Evolutionary conservation across 2,888 invertebrate genomes (phyloP), one percentile per base, ranked within the genome.

Genomic region (Phaedon cochleariae): DNA sequence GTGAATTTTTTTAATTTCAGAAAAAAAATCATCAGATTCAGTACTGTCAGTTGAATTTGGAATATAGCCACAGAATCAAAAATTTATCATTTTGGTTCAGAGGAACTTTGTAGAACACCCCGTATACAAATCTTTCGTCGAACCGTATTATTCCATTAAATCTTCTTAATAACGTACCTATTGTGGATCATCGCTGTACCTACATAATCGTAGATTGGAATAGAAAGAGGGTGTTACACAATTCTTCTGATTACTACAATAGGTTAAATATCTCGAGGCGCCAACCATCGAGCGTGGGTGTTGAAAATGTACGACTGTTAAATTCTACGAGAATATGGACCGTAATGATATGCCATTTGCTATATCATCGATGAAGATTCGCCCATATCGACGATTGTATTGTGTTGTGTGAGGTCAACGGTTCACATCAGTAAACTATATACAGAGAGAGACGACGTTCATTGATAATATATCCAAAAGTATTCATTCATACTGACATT

Each of bases 221-320:
- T 68, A 68, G 61, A 67, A 60, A 70, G 72, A 71, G 75, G 75
- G 74, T 73, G 73, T 77, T 77, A 71, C 77, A 76, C 76, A 77
- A 77, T 77, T 65, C 70, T 66, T 72, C 71, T 72, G 75, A 74
- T 76, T 76, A 74, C 76, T 76, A 78, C 78, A 79, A 79, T 79
- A 79, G 79, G 77, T 79, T 78, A 78, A 78, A 79, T 79, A 78
- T 74, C 79, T 77, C 67, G 69, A 71, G 79, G 79, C 79, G 77
- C 74, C 77, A 74, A 73, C n/a, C 73, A 72, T 62, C 59, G 58
- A 66, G 73, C 71, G 78, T 79, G 70, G 79, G 79, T 70, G 77
- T 74, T 41, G 69, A 59, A 77, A 77, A 76, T 76, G 73, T 77
- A 77, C 74, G 76, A 77, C 74, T 78, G 76, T 76, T 77, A 73